Evolutionary conservation across 2,888 invertebrate species (phyloP).

Genomic region (Drosophila percnosoma): DNA sequence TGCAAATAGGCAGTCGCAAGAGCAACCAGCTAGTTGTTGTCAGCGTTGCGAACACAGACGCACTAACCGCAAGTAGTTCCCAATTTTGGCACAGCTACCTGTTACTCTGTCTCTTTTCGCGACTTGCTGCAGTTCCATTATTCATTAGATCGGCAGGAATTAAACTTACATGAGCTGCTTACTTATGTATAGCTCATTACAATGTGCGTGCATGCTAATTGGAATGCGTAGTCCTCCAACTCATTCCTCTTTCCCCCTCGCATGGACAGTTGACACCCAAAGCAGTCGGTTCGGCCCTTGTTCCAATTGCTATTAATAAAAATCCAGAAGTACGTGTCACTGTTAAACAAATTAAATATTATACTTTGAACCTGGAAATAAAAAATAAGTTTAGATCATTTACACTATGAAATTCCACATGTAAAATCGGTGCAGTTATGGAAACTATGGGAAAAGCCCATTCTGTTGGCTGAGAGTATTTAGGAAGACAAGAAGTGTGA

Average conservation of each 20-base stretch:
- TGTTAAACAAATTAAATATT: not conserved
- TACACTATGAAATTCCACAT: not conserved
- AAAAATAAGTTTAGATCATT: not conserved
- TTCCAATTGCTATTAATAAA: not conserved
- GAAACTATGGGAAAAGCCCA: not conserved
- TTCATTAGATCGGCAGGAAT: constrained; percentile 37
- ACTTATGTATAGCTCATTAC: constrained; percentile 27
- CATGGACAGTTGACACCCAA: not conserved
- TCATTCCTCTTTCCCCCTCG: not conserved
- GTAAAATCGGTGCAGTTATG: not conserved
- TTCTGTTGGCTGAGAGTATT: not conserved
- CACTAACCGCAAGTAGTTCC: constrained; percentile 14
- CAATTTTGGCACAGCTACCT: constrained; percentile 16
- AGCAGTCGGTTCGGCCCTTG: not conserved
- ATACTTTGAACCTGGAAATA: not conserved
- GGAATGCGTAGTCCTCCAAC: not conserved
- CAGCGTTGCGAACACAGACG: constrained; percentile 9
- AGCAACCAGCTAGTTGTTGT: constrained; percentile 9
- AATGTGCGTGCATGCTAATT: constrained; percentile 29
- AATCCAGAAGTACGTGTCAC: not conserved
- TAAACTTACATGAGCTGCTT: constrained; percentile 39
- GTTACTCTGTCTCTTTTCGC: not conserved
- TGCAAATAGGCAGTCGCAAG: not conserved
- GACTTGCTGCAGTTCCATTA: constrained; percentile 19
- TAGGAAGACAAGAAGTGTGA: not conserved